A percentile compares a stretch with the other conserved stretches of the same genome.
These are phyloP conservation scores for Turritopsis dohrnii DNA, from an alignment of 30 jellyfish, hydroid and myxozoan genomes.

Conservation along the genomic window DNA sequence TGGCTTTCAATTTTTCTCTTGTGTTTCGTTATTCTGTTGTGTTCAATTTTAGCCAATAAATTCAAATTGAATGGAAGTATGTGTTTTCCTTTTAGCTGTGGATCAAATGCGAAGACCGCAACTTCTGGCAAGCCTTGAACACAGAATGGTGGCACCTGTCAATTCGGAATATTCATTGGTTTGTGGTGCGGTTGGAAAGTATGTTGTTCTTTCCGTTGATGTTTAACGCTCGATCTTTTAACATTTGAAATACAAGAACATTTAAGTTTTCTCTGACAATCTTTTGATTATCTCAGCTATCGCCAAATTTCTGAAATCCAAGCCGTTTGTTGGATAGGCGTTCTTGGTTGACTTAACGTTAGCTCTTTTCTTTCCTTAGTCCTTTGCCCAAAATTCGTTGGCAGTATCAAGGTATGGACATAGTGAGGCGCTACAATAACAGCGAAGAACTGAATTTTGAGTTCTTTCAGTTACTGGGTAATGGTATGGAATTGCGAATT, in stretches of 20 bases:
- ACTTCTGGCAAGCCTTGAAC: not conserved
- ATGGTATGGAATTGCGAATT: conserved; percentile 19
- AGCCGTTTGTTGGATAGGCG: too few species aligned
- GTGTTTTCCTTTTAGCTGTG: not conserved
- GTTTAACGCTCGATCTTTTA: too few species aligned
- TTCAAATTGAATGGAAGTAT: too few species aligned
- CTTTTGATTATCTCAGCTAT: too few species aligned
- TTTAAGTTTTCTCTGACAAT: too few species aligned
- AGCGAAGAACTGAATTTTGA: conserved; percentile 30
- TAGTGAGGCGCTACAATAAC: not conserved
- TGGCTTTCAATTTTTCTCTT: too few species aligned
- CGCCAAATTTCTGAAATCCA: too few species aligned
- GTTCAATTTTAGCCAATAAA: not conserved
- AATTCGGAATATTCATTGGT: conserved; percentile 20
- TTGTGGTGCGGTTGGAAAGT: conserved; percentile 41
- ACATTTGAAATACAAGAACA: too few species aligned
- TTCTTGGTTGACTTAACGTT: too few species aligned
- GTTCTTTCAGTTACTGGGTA: conserved; percentile 17
- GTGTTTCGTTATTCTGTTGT: too few species aligned
- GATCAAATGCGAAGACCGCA: conserved; percentile 15
- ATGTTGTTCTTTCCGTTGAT: not conserved
- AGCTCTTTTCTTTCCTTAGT: not conserved
- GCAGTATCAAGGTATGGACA: conserved; percentile 27
- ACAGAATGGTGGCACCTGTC: conserved; percentile 24
- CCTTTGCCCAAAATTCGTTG: conserved; percentile 21